phyloP scores from a whole-genome alignment of 2,888 invertebrate genomes.

The Blastobasis adustella region DNA sequence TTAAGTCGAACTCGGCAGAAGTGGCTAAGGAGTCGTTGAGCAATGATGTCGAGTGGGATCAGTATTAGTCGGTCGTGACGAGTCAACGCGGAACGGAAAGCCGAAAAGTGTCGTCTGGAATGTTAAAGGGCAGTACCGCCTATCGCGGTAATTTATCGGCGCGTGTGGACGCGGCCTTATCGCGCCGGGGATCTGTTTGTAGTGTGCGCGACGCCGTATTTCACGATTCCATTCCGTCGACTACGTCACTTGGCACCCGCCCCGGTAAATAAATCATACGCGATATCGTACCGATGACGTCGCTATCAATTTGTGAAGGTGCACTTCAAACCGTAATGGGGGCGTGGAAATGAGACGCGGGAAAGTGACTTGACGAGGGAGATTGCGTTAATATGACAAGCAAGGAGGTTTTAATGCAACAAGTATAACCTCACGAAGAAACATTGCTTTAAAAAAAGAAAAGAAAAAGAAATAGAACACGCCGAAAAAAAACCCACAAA shows the following conservation, averaged over 20 bases:
- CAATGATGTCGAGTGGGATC: no score
- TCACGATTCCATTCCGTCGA: slow-evolving; percentile 51
- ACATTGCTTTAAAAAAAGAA: no score
- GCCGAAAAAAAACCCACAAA: no score
- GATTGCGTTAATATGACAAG: neutral
- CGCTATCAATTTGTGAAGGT: no score
- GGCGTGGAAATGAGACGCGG: neutral
- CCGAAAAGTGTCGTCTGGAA: slow-evolving; percentile 19
- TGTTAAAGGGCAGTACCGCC: slow-evolving; percentile 19
- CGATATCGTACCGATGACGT: no score
- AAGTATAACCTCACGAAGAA: no score
- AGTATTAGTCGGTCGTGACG: no score
- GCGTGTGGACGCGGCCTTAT: slow-evolving; percentile 32
- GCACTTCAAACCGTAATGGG: no score
- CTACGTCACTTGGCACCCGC: slow-evolving; percentile 40
- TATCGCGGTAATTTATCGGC: slow-evolving; percentile 56
- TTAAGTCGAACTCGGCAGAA: slow-evolving; percentile 9
- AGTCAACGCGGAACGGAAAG: neutral
- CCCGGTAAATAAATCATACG: neutral
- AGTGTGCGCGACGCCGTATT: slow-evolving; percentile 26
- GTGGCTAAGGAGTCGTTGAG: slow-evolving; percentile 9
- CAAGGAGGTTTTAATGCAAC: neutral
- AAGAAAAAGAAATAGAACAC: no score
- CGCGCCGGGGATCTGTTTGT: slow-evolving; percentile 43
- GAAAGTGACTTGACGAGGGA: no score